These are phyloP conservation scores for Apomyelois bistriatella DNA, from an alignment of 2,888 invertebrate species.

Conservation along the genomic window DNA sequence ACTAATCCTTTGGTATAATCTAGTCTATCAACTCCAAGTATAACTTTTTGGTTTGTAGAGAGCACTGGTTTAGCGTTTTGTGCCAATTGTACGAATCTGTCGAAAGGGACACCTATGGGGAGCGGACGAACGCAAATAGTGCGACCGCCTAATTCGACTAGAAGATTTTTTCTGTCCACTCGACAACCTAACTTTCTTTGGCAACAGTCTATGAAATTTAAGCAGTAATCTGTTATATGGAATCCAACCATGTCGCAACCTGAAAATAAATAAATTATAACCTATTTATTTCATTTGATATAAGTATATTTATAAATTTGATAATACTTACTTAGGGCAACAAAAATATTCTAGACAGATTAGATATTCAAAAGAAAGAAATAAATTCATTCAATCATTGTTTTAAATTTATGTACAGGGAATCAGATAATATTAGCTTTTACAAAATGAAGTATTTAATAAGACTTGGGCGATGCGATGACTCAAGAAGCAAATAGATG, in stretches of 20 bases:
- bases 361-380: no score
- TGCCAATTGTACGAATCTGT: constrained; percentile 90
- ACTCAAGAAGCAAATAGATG: no score
- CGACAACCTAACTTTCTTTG: constrained; percentile 92
- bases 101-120: constrained; percentile 94
- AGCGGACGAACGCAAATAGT: constrained; percentile 90
- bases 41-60: constrained; percentile 88
- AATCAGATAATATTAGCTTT: no score
- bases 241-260: constrained; percentile 96
- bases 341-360: no score
- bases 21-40: constrained; percentile 92
- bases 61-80: constrained; percentile 84
- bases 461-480: no score
- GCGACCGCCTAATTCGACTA: constrained; percentile 93
- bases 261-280: constrained; percentile 42
- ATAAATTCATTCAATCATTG: background rate
- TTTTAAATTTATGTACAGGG: no score
- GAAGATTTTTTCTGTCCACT: constrained; percentile 91
- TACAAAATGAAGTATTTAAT: no score
- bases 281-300: no score
- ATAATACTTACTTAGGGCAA: no score
- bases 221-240: constrained; percentile 93
- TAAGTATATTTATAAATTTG: no score
- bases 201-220: constrained; percentile 95
- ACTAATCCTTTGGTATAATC: constrained; percentile 96